Conservation (phyloP, 2,797 vertebrate species). For the Salmo trutta region DNA sequence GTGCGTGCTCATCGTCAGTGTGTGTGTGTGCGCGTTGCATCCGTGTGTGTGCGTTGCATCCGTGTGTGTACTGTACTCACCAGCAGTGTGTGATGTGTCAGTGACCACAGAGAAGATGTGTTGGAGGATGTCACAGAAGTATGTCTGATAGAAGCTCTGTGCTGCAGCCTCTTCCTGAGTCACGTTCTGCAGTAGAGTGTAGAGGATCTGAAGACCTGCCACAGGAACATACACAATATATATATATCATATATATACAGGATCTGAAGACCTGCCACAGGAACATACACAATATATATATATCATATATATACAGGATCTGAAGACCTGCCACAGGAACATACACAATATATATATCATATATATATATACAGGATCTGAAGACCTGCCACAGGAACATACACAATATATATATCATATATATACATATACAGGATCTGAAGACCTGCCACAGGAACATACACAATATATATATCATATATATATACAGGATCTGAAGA, state of each 20-base stretch:
- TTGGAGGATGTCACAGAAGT: constrained; percentile 97
- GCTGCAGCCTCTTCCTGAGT: constrained; percentile 96
- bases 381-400: constrained; percentile 69
- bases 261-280: too few relatives aligned
- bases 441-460: constrained; percentile 3
- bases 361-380: constrained; percentile 80
- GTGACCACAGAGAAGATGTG: constrained; percentile 99
- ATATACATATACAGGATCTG: neutral
- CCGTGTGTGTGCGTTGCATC: neutral
- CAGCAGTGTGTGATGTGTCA: constrained; percentile 95
- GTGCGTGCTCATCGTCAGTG: neutral
- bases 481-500: constrained; percentile 85
- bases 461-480: neutral
- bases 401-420: neutral
- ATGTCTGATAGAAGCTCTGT: constrained; percentile 98
- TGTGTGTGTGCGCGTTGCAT: neutral
- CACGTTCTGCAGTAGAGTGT: constrained; percentile 96
- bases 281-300: too few relatives aligned
- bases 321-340: neutral
- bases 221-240: neutral
- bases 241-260: too few relatives aligned
- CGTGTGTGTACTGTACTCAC: neutral
- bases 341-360: neutral
- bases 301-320: too few relatives aligned
- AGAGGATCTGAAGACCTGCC: constrained; percentile 91